Evolutionary conservation across 2,797 vertebrate species (phyloP).

Genomic region (Periophthalmus magnuspinnatus): DNA sequence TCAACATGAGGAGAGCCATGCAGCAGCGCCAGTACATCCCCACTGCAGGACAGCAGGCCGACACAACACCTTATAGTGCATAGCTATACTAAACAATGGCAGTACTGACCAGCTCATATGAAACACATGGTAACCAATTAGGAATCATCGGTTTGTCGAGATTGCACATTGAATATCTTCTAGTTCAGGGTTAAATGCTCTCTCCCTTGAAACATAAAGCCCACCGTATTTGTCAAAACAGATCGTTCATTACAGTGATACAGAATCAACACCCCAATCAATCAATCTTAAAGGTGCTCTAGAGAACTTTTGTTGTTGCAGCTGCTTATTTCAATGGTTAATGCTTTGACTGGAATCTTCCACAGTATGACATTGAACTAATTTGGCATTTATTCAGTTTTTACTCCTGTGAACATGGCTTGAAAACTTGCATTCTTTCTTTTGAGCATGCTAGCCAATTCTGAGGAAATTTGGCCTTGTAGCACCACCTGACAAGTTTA

Average conservation of each 20-base stretch:
- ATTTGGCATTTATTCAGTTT: neutral
- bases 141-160: neutral
- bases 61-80: constrained; percentile 61
- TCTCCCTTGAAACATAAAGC: no score
- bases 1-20: constrained; percentile 57
- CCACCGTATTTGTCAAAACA: no score
- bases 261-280: neutral
- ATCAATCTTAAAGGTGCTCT: neutral
- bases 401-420: neutral
- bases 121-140: constrained; percentile 5
- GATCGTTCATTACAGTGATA: neutral
- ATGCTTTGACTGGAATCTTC: neutral
- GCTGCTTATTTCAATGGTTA: neutral
- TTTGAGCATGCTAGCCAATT: no score
- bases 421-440: no score
- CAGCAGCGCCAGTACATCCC: constrained; percentile 48
- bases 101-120: constrained; percentile 25
- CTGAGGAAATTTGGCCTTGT: no score
- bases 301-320: neutral
- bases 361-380: neutral
- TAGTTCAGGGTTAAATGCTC: neutral
- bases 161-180: neutral
- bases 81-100: constrained; percentile 45
- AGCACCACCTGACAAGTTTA: no score
- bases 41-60: constrained; percentile 56